A percentile compares a stretch with the other conserved stretches of the same genome.
Conservation (phyloP, 2,888 invertebrate species). For the Acleris literana region DNA sequence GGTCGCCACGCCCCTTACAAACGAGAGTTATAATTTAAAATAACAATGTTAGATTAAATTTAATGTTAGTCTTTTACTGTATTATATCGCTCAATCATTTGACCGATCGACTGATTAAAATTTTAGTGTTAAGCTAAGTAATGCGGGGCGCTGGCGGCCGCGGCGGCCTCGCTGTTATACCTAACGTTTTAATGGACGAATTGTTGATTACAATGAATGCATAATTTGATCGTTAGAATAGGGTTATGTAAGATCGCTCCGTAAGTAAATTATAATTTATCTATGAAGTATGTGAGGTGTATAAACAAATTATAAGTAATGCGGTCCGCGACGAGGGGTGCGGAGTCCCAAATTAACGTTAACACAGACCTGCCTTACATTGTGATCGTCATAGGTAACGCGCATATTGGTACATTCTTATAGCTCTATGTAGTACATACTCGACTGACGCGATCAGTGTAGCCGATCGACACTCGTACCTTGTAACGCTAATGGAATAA, state of each 20-base stretch:
- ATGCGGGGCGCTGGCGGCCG: slow-evolving; percentile 54
- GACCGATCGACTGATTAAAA: slow-evolving; percentile 84
- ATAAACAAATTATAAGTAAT: slow-evolving; percentile 74
- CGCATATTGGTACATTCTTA: slow-evolving; percentile 75
- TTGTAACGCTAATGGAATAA: slow-evolving; percentile 62
- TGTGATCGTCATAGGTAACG: slow-evolving; percentile 79
- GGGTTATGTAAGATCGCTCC: slow-evolving; percentile 83
- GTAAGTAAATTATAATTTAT: slow-evolving; percentile 82
- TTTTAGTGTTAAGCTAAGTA: slow-evolving; percentile 83
- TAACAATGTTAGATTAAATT: slow-evolving; percentile 84
- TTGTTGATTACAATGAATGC: slow-evolving; percentile 78
- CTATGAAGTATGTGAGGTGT: slow-evolving; percentile 76
- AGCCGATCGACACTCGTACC: slow-evolving; percentile 69
- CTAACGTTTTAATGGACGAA: slow-evolving; percentile 75
- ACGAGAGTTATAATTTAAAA: slow-evolving; percentile 82
- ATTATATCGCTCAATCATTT: slow-evolving; percentile 83
- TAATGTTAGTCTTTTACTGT: slow-evolving; percentile 84
- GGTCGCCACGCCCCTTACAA: slow-evolving; percentile 65
- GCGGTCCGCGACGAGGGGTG: slow-evolving; percentile 75
- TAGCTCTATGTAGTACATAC: slow-evolving; percentile 72
- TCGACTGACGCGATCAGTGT: slow-evolving; percentile 74
- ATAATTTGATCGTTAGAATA: slow-evolving; percentile 83
- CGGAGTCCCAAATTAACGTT: slow-evolving; percentile 72
- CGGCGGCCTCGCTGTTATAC: slow-evolving; percentile 64
- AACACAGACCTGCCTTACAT: slow-evolving; percentile 69